These are phyloP conservation scores for Opisthocomus hoazin DNA, from an alignment of 2,113 vertebrate genomes.

Conservation along the genomic window DNA sequence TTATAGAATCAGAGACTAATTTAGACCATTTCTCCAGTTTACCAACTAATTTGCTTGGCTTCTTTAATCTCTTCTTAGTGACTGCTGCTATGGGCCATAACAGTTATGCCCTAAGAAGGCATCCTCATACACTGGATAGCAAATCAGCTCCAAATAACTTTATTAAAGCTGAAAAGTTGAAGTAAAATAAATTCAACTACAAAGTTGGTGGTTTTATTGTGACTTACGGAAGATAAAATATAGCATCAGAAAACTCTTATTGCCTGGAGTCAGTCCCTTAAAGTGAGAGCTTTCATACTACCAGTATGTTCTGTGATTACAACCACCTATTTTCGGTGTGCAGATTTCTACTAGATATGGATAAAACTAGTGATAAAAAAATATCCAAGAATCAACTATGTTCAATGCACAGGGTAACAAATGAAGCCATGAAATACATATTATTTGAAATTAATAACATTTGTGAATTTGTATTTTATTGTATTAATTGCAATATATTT, in stretches of 20 bases:
- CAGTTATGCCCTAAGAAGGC: not conserved
- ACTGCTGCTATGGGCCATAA: not conserved
- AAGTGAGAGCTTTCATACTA: not conserved
- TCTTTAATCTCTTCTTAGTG: not conserved
- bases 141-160: not conserved
- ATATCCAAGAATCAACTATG: not conserved
- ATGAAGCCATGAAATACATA: not conserved
- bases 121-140: not conserved
- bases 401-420: no score
- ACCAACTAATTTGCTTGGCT: not conserved
- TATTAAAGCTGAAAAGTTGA: not conserved
- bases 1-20: not conserved
- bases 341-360: not conserved
- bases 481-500: not conserved
- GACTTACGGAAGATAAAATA: not conserved
- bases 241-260: not conserved
- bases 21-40: not conserved
- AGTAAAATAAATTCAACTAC: not conserved
- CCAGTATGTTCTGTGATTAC: not conserved
- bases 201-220: not conserved
- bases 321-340: not conserved
- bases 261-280: not conserved
- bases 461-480: not conserved
- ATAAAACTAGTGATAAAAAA: not conserved
- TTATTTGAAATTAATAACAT: not conserved